Base-by-base conservation (phyloP, 2,797 vertebrate species). In the Hapalemur alaotrensis region DNA sequence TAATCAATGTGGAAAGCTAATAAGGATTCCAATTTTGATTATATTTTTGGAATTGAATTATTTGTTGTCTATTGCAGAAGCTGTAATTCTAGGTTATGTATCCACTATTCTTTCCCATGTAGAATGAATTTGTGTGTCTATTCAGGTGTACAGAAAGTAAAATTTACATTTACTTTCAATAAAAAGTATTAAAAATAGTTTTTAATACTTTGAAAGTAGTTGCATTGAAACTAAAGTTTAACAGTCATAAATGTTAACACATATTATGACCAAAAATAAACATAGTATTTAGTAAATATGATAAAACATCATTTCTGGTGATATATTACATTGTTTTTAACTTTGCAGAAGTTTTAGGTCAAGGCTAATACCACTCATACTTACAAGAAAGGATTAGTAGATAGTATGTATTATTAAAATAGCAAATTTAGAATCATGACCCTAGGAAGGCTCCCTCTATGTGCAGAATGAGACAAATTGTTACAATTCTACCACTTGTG, bases 31-130 rank as follows among this genome's bases (percentile, higher is more conserved):
- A 35, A 43, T 73, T 85, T 89, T 54, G 70, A 73, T 86, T 65
- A n/a, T 22, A 50, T 69, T 89, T 75, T 92, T 91, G 28, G 4
- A 86, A 93, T 15, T 87, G 9, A 92, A 89, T 79, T 82, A 84
- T 59, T 93, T 73, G n/a, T 25, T 84, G 5, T 76, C 22, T 61
- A 15, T 46, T 46, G 25, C 7, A 57, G 18, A 92, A 91, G 28
- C 41, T 28, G 32, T 67, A 57, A 50, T 91, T 94, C 61, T 92
- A 57, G 35, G 38, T 67, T 94, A 67, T 61, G 88, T 85, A 82
- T 70, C 57, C 50, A 59, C 13, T 41, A 38, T 1, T 0, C 28
- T 86, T 94, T 91, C 12, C 32, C 11, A 7, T 20, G 54, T 22
- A 91, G 48, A 93, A 65, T 65, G 14, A 65, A 23, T 82, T 18